Base-by-base conservation (phyloP, 2,113 vertebrate genomes). In the Chaetops frenatus region DNA sequence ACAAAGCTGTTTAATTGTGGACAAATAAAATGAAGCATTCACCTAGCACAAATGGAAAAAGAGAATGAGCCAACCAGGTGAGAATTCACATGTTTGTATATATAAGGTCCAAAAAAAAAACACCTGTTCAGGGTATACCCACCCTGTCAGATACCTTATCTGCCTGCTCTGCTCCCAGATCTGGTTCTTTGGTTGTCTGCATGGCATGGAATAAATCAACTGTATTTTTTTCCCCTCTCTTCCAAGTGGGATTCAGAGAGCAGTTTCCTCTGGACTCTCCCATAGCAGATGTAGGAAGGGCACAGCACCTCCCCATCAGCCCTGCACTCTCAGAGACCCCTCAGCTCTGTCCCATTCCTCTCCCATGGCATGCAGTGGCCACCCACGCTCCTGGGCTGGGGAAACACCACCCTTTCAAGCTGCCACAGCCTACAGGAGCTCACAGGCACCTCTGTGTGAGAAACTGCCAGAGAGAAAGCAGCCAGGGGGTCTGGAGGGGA, bases 361-460 rank as follows among this genome's bases (percentile, higher is more conserved):
- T 57, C 19, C 42, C 61, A 14, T 5, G 23, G 9, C 44, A 9
- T 16, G 24, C 40, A 71, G 1, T 82, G 88, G 15, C 24, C 11
- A 38, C 29, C n/a, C 7, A 3, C 0, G 0, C 38, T 74, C 86
- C 56, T 71, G 50, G 35, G 36, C 54, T 81, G 0, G 4, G 35
- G 83, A 44, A 92, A 60, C 33, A 31, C 23, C 18, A 3, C 40
- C 19, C 27, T 17, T 29, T 12, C 27, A 50, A 64, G 44, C 38
- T 89, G 35, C 27, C 9, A 0, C 23, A 53, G 21, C 14, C 71
- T 61, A 23, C 36, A 20, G 0, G 6, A 62, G 76, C 69, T 36
- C 47, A 57, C 27, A 14, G 38, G 22, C 61, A 79, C 5, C 24
- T 64, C 29, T 38, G 33, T 33, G 24, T 45, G 64, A 56, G 60